Base-by-base conservation (phyloP, 2,888 invertebrate species). In the Campoplex capitator region DNA sequence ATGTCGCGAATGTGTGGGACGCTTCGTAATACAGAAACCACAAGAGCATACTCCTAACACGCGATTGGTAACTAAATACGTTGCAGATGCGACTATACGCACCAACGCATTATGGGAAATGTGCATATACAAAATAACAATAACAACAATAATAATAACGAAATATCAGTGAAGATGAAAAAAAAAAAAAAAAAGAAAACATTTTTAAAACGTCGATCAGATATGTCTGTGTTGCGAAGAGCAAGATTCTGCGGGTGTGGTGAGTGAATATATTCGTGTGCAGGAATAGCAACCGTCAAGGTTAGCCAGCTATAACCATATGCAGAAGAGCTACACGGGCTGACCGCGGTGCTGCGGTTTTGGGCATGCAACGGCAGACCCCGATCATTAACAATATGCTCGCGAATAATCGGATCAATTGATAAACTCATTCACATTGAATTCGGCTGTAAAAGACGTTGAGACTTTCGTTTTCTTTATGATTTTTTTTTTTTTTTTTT, bases 231-330 rank as follows among this genome's bases (percentile, higher is more conserved):
- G 51, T 51, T 35, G 71, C 18, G 32, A 18, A 18, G 9, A 45
- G 45, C 45, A 16, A 42, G 70, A 48, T 32, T 71, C 18, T 51
- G 32, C 45, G 32, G 51, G 18, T 71, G 71, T 42, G 8, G 32
- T 18, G 51, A 71, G 32, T 18, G 51, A 71, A 18, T 71, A 71
- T 51, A 71, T 51, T 48, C 23, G 35, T 51, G 51, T 32, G 70
- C 58, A 71, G n/a, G 58, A 70, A 58, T 79, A 70, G 70, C 58
- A 58, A 67, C 90, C 89, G 91, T 92, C 93, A 93, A 93, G 93
- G 93, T 93, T 92, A 92, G 91, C 92, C 91, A 92, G 91, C 92
- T 92, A 92, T 91, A 91, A 89, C n/a, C 48, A 68, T 45, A 65
- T 51, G 65, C 65, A 77, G 28, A 75, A 77, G 32, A 71, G 56